These are phyloP conservation scores for Hypothenemus hampei DNA, from an alignment of 1,140 invertebrate species.

Conservation along the genomic window DNA sequence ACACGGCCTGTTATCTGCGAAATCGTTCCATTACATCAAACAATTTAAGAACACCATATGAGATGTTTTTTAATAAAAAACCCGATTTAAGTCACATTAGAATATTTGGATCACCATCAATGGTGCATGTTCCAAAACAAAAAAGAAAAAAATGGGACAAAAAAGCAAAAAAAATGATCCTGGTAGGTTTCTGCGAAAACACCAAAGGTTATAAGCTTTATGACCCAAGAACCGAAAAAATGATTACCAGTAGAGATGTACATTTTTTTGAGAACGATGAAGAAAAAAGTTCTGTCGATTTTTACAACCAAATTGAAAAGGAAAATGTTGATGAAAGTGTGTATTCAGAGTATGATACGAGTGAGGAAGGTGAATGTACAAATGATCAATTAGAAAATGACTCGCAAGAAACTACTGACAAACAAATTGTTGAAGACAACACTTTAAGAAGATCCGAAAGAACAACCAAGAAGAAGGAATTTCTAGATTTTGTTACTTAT, in stretches of 20 bases:
- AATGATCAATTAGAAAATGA: too few species aligned
- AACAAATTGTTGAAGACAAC: background rate
- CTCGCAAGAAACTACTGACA: background rate
- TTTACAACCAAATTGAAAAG: background rate
- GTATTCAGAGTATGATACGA: too few species aligned
- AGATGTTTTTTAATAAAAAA: slow-evolving; percentile 33
- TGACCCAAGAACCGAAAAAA: slow-evolving; percentile 32
- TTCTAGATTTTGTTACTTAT: background rate
- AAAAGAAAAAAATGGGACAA: slow-evolving; percentile 34
- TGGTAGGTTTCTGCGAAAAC: slow-evolving; percentile 29
- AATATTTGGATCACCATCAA: slow-evolving; percentile 36
- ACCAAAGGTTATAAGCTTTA: slow-evolving; percentile 29
- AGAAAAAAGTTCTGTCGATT: background rate
- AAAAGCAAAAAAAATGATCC: slow-evolving; percentile 38
- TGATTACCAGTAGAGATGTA: slow-evolving; percentile 36
- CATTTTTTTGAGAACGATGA: background rate
- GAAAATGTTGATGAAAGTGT: background rate
- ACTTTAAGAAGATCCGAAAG: background rate
- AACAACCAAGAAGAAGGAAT: background rate
- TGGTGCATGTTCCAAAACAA: slow-evolving; percentile 38
- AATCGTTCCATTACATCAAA: slow-evolving; percentile 38
- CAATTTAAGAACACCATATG: slow-evolving; percentile 28
- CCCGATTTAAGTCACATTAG: slow-evolving; percentile 36
- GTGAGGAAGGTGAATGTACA: too few species aligned
- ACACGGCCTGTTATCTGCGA: slow-evolving; percentile 46